Evolutionary conservation across 2,888 invertebrate genomes (phyloP).

Genomic region (Eledona agricola): DNA sequence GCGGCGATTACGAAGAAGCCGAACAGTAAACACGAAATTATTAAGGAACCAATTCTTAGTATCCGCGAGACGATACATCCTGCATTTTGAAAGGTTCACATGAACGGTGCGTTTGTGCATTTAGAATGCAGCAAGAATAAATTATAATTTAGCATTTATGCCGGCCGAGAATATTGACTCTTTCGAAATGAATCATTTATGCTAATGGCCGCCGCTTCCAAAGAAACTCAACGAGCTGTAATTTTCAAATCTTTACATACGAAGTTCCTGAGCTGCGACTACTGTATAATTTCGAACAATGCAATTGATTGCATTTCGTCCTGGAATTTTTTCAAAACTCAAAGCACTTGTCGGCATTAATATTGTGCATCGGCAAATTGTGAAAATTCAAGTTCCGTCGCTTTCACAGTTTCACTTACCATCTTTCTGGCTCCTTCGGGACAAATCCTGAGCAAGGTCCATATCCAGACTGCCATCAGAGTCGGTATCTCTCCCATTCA

Average conservation of each 20-base stretch:
- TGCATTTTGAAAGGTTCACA: slow-evolving; percentile 35
- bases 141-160: slow-evolving; percentile 23
- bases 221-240: too few relatives aligned
- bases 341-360: too few relatives aligned
- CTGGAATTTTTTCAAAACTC: too few relatives aligned
- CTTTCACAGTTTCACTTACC: slow-evolving; percentile 46
- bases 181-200: slow-evolving; percentile 19
- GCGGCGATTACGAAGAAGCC: too few relatives aligned
- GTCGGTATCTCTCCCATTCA: slow-evolving; percentile 54
- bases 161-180: slow-evolving; percentile 4
- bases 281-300: too few relatives aligned
- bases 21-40: slow-evolving; percentile 15
- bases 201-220: too few relatives aligned
- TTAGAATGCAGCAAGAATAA: slow-evolving; percentile 12
- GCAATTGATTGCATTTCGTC: too few relatives aligned
- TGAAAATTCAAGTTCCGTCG: too few relatives aligned
- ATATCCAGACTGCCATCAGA: slow-evolving; percentile 60
- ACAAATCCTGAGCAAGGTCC: slow-evolving; percentile 61
- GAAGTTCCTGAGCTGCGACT: too few relatives aligned
- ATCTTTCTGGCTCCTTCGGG: slow-evolving; percentile 57
- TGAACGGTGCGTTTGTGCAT: slow-evolving; percentile 18
- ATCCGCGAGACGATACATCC: slow-evolving; percentile 37
- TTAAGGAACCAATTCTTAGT: slow-evolving; percentile 38
- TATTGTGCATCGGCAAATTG: too few relatives aligned
- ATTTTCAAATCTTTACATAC: too few relatives aligned